Evolutionary conservation across 1,140 invertebrate genomes (phyloP), one percentile per base, ranked within the genome.

Genomic region (Heliothis subflexa): DNA sequence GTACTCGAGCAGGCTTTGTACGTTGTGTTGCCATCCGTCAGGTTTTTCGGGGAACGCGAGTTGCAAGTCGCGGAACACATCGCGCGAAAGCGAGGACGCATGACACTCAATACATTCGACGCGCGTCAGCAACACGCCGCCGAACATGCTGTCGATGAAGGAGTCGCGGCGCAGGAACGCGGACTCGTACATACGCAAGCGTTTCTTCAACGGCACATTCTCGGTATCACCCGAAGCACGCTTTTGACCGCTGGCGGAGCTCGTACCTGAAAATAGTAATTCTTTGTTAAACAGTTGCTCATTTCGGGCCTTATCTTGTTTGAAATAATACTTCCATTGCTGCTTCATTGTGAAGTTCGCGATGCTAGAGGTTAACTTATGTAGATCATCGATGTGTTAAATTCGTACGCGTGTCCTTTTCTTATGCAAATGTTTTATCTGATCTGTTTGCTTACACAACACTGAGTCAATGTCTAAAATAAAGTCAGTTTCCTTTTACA

Each of bases 1-100:
- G 85, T 96, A 97, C 57, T 97, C 96, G 4, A 98, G 93, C 0
- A 98, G 93, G 76, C 96, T 96, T 85, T 97, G 96, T 7, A 97
- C 96, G 11, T 95, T 96, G 68, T 96, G 95, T 57, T 94, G 90
- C 68, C 94, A 93, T 78, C 94, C 90, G 40, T 95, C 86, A 76
- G 95, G 89, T 82, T 95, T 95, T 57, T 96, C 96, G 0, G 97
- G 97, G 89, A 98, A 98, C 0, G 97, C 97, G 5, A 98, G 92
- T 72, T 97, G 97, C 7, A 98, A 92, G 82, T 98, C 98, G 3
- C 97, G 96, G 91, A 98, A 98, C 70, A 95, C 96, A 88, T 98
- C 97, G 9, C 96, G 96, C 14, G 97, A 96, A 50, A 96, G 94
- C 3, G 97, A 98, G 64, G 96, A 95, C 3, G 95, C 96, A 54